Evolutionary conservation across 2,888 invertebrate genomes (phyloP).

Genomic region (Tillus elongatus): DNA sequence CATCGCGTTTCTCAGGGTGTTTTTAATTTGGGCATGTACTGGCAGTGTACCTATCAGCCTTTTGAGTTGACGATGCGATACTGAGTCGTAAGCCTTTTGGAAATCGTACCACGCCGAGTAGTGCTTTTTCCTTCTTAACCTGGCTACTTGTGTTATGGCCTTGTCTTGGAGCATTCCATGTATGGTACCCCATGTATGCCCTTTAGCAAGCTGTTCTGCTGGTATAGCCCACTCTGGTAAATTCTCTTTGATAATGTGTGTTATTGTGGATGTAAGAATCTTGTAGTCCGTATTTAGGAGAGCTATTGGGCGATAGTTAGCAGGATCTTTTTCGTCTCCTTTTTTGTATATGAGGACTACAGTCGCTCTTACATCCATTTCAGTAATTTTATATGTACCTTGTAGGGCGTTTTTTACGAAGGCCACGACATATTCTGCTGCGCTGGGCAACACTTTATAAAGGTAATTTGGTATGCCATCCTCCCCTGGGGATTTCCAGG

Average conservation of each 20-base stretch:
- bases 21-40: conserved; percentile 9
- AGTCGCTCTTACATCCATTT: conserved; percentile 20
- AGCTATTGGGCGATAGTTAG: conserved; percentile 26
- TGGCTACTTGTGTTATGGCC: conserved; percentile 16
- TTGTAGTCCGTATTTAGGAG: conserved; percentile 26
- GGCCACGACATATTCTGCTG: conserved; percentile 9
- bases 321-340: conserved; percentile 21
- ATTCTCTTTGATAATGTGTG: conserved; percentile 10
- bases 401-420: conserved; percentile 4
- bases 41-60: conserved; percentile 15
- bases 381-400: conserved; percentile 1
- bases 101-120: conserved; percentile 21
- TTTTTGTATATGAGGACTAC: conserved; percentile 25
- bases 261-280: conserved; percentile 21
- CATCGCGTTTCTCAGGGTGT: not conserved
- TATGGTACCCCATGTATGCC: conserved; percentile 23
- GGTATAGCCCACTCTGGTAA: conserved; percentile 18
- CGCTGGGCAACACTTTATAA: conserved; percentile 13
- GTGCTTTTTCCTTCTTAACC: conserved; percentile 11
- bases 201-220: conserved; percentile 18
- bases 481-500: conserved; percentile 10
- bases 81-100: conserved; percentile 14
- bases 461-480: conserved; percentile 13
- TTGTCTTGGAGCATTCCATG: conserved; percentile 23
- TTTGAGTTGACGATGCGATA: conserved; percentile 14